Evolutionary conservation across 2,797 vertebrate genomes (phyloP).

Genomic region (Coccyzus lansbergi): DNA sequence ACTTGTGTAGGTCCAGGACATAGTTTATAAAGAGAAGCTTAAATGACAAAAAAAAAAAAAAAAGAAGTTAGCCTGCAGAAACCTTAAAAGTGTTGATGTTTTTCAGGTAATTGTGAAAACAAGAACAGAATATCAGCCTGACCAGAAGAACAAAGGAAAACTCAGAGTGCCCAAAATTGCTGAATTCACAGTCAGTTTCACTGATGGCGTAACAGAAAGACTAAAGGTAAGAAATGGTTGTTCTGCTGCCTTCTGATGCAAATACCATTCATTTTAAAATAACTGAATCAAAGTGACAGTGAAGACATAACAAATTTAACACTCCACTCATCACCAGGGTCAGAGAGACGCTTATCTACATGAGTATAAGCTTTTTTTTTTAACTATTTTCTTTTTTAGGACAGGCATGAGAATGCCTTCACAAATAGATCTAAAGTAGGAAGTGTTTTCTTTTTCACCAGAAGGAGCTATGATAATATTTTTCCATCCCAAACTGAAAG

Average conservation of each 20-base stretch:
- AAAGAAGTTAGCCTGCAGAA: not conserved
- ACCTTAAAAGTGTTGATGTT: not conserved
- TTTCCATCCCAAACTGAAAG: not conserved
- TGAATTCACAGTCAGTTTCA: slow-evolving; percentile 98
- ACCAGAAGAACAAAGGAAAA: slow-evolving; percentile 94
- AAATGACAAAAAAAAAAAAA: not conserved
- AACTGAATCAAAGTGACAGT: slow-evolving; percentile 34
- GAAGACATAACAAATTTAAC: slow-evolving; percentile 34
- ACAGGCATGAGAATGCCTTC: not conserved
- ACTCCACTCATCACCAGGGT: not conserved
- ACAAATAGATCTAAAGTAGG: not conserved
- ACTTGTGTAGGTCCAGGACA: not conserved
- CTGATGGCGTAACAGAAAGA: slow-evolving; percentile 88
- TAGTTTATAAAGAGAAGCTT: not conserved
- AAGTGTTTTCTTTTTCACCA: not conserved
- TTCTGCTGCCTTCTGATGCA: slow-evolving; percentile 31
- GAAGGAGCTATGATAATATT: not conserved
- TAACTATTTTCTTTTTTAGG: not conserved
- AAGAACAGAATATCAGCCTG: slow-evolving; percentile 94
- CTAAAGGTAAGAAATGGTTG: slow-evolving; percentile 83
- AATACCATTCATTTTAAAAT: slow-evolving; percentile 22
- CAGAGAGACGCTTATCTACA: not conserved
- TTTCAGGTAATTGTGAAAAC: slow-evolving; percentile 98
- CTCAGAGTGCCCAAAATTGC: slow-evolving; percentile 97
- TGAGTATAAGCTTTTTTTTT: not conserved